Evolutionary conservation across 1,140 invertebrate genomes (phyloP).

Genomic region (Gyrodactylus bullatarudis): DNA sequence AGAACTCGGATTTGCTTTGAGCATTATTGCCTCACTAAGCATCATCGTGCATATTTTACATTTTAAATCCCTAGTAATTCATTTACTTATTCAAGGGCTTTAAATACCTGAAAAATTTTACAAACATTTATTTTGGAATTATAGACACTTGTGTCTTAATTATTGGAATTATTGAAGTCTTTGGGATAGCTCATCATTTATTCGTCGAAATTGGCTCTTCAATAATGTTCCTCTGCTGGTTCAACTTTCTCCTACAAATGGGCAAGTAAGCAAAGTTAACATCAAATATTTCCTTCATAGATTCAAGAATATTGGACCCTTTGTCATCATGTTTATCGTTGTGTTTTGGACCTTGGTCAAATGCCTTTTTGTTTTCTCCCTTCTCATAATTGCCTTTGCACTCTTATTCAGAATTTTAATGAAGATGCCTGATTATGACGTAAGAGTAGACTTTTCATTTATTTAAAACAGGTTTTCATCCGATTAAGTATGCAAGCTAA

Average conservation of each 20-base stretch:
- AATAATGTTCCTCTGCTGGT: background rate
- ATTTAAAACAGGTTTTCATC: background rate
- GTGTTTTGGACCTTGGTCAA: background rate
- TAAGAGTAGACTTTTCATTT: background rate
- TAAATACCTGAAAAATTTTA: too few relatives aligned
- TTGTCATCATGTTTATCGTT: background rate
- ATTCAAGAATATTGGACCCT: background rate
- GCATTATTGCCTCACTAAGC: too few relatives aligned
- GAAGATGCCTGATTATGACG: background rate
- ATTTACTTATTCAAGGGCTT: too few relatives aligned
- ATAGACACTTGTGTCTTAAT: background rate
- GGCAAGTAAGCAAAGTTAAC: background rate
- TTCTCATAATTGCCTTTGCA: background rate
- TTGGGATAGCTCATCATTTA: background rate
- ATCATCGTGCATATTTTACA: too few relatives aligned
- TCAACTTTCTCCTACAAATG: background rate
- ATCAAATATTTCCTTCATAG: background rate
- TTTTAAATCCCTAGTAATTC: too few relatives aligned
- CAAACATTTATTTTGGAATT: background rate
- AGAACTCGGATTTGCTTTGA: too few relatives aligned
- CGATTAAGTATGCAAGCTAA: background rate
- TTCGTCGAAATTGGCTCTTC: background rate
- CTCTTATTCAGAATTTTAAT: background rate
- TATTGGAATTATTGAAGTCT: background rate
- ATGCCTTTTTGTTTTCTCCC: background rate